Evolutionary conservation across 2,113 vertebrate species (phyloP), one percentile per base, ranked within the genome.

Genomic region (Psephotus haematonotus): DNA sequence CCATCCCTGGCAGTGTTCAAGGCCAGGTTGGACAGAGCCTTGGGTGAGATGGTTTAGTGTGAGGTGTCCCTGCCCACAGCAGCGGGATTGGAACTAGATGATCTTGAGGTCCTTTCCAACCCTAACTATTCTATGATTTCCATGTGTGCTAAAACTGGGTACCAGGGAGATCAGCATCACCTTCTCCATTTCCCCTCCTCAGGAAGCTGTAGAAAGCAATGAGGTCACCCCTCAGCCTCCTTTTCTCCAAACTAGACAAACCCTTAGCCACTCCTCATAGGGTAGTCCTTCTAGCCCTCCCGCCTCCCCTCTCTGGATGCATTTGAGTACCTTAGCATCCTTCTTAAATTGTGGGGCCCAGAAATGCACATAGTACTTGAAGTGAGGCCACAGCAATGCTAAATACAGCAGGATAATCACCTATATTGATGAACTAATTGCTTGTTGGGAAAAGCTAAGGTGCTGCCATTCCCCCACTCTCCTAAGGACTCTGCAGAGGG

Each of bases 81-180:
- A 31, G 29, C 17, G 49, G 18, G 17, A 7, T 19, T 31, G 53
- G 53, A 55, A 55, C 7, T 55, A 3, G 17, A 55, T 19, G 29
- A 19, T 19, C 29, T 55, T 55, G 5, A 55, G 53, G 11, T 55
- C 53, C 17, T 55, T 55, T 55, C 29, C 29, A 55, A 31, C 53
- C 11, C 53, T 55, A 55, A 55, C 53, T 55, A 33, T 55, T 33
- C 53, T 55, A 31, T 5, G 17, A 19, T 31, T 31, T 22, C 37
- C 27, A 50, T 1, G 0, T 0, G 0, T 44, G 8, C 3, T 29
- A 7, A 37, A 52, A 52, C 64, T 64, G 71, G 25, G 55, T 46
- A 6, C 17, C 27, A 65, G 7, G 11, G 10, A 69, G 11, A 9
- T 77, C 78, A 77, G 41, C 47, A n/a, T 10, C 10, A 29, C 20